Percentiles rank a stretch among this genome's conserved stretches.
phyloP scores from a whole-genome alignment of 2,113 vertebrate genomes.

The Sigmodon hispidus region DNA sequence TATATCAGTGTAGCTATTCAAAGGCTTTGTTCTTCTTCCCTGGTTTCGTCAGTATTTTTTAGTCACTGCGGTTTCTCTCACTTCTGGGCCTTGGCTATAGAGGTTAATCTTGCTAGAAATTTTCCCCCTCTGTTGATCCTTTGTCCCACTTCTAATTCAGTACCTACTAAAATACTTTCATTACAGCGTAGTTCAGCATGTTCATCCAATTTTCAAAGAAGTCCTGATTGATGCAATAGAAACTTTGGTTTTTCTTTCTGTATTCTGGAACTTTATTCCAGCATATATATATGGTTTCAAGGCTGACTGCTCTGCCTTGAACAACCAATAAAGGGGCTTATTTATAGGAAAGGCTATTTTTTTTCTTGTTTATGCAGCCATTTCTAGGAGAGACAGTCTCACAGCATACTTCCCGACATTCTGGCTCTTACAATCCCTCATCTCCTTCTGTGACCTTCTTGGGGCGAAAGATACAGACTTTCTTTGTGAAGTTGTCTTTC shows the following conservation, averaged over 20 bases:
- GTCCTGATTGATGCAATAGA: not conserved
- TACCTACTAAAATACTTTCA: not conserved
- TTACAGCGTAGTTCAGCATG: not conserved
- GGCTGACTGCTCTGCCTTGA: not conserved
- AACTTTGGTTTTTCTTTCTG: slow-evolving; percentile 2
- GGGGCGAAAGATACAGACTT: not conserved
- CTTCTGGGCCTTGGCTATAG: not conserved
- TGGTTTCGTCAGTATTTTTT: not conserved
- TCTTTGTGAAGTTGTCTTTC: slow-evolving; percentile 15
- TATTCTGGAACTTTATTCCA: not conserved
- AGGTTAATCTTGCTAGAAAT: not conserved
- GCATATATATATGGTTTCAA: not conserved
- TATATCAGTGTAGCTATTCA: not conserved
- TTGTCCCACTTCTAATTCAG: not conserved
- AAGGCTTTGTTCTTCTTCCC: not conserved
- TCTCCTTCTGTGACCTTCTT: not conserved
- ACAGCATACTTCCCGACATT: not conserved
- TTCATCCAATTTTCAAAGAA: not conserved
- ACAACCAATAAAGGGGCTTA: not conserved
- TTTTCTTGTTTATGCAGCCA: too few relatives aligned
- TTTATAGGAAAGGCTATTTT: not conserved
- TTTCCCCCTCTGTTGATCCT: not conserved
- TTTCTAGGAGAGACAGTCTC: not conserved
- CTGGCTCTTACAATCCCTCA: too few relatives aligned
- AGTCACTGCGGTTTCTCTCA: not conserved